Evolutionary conservation across 2,797 vertebrate species (phyloP).

Genomic region (Scyliorhinus canicula): DNA sequence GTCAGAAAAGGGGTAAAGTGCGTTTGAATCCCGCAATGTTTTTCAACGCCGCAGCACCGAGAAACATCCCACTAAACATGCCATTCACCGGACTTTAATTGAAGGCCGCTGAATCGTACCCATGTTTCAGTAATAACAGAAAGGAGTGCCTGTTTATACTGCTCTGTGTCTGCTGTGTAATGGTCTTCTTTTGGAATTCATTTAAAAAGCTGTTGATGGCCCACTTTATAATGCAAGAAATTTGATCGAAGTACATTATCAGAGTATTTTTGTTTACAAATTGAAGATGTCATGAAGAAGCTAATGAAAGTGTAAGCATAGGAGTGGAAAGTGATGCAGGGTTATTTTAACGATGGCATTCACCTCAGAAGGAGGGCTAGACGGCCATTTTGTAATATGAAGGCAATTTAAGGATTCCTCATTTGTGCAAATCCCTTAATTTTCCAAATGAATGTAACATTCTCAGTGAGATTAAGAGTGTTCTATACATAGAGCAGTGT

Average conservation of each 20-base stretch:
- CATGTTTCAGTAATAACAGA: neutral
- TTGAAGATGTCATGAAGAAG: neutral
- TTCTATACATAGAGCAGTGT: neutral
- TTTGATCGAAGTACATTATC: neutral
- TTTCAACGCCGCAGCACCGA: no score
- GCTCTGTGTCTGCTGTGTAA: neutral
- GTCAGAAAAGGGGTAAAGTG: no score
- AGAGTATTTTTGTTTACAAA: neutral
- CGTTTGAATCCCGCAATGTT: no score
- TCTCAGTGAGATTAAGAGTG: neutral
- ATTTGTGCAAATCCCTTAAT: neutral
- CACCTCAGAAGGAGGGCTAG: neutral
- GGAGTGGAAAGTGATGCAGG: neutral
- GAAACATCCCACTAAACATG: no score
- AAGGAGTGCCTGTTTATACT: neutral
- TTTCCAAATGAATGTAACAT: neutral
- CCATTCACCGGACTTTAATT: no score
- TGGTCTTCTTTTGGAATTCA: neutral
- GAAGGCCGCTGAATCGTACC: no score
- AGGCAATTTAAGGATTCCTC: neutral
- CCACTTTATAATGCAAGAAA: neutral
- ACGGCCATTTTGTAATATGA: neutral
- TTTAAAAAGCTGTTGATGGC: neutral
- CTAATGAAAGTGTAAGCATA: neutral
- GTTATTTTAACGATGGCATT: neutral